Conservation (phyloP, 2,888 invertebrate genomes). For the Agrochola macilenta region DNA sequence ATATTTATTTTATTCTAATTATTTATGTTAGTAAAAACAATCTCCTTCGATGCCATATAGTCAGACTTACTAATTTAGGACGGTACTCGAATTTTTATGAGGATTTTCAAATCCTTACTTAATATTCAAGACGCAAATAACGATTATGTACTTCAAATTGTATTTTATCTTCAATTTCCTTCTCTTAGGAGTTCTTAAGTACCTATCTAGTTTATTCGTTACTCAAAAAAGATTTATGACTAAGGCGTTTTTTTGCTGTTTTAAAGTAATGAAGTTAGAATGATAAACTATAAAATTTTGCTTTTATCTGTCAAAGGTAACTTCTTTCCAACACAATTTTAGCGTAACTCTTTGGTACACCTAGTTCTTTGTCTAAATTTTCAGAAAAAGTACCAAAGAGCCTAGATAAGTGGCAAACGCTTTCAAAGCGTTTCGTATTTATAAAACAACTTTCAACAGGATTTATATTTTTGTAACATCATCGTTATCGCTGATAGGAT, state of each 20-base stretch:
- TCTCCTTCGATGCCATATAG: neutral
- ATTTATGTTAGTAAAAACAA: neutral
- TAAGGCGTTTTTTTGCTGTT: neutral
- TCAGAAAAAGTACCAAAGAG: no score
- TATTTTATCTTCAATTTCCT: conserved; percentile 31
- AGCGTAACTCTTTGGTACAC: neutral
- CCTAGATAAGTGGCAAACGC: no score
- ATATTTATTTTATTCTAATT: no score
- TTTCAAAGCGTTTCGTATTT: neutral
- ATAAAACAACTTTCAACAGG: neutral
- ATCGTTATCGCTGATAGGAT: no score
- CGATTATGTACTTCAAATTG: conserved; percentile 28
- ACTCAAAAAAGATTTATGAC: conserved; percentile 1
- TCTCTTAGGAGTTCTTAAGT: neutral
- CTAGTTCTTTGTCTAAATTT: no score
- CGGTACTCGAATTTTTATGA: conserved; percentile 58
- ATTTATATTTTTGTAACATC: no score
- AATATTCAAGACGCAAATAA: conserved; percentile 53
- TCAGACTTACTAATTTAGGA: conserved; percentile 13
- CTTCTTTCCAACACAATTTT: neutral
- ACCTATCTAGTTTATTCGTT: neutral
- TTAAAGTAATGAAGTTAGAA: neutral
- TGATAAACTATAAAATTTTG: neutral
- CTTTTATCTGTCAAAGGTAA: neutral
- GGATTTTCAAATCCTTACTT: conserved; percentile 32